Evolutionary conservation across 2,888 invertebrate species (phyloP).

Genomic region (Poecilobothrus nobilitatus): DNA sequence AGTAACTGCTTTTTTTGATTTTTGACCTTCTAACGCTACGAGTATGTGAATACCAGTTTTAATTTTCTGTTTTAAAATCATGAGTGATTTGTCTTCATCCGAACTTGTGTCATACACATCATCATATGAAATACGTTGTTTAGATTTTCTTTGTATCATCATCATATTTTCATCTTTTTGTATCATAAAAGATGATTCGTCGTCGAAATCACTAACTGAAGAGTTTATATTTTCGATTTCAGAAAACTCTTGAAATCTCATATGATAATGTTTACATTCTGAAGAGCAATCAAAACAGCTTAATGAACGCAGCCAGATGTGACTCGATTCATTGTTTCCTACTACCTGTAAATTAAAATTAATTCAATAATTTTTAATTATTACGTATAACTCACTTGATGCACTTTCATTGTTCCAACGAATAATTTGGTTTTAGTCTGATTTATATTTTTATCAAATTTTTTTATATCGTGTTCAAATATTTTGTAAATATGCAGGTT

Average conservation of each 20-base stretch:
- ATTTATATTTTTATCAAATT: not conserved
- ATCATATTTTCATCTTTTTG: not conserved
- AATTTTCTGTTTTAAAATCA: constrained; percentile 13
- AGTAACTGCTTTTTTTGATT: constrained; percentile 13
- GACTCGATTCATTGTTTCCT: constrained; percentile 9
- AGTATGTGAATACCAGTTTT: constrained; percentile 17
- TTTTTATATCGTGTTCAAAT: not conserved
- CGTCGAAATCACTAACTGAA: not conserved
- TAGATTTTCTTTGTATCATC: not conserved
- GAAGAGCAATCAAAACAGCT: constrained; percentile 15
- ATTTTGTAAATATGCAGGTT: constrained; percentile 16
- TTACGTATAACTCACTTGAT: constrained; percentile 11
- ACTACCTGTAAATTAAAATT: constrained; percentile 13
- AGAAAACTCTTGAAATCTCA: not conserved
- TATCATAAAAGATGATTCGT: not conserved
- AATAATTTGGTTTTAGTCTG: constrained; percentile 12
- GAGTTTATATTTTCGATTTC: too few relatives aligned
- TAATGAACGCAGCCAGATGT: constrained; percentile 15
- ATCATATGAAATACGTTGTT: too few relatives aligned
- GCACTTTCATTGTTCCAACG: constrained; percentile 14
- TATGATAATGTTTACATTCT: constrained; percentile 15
- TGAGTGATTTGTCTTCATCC: constrained; percentile 9
- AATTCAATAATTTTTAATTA: too few relatives aligned
- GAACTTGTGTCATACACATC: not conserved
- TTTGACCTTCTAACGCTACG: constrained; percentile 14